A percentile compares a stretch with the other conserved stretches of the same genome.
Evolutionary conservation across 2,888 invertebrate species (phyloP).

Genomic region (Lasioglossum pauxillum): DNA sequence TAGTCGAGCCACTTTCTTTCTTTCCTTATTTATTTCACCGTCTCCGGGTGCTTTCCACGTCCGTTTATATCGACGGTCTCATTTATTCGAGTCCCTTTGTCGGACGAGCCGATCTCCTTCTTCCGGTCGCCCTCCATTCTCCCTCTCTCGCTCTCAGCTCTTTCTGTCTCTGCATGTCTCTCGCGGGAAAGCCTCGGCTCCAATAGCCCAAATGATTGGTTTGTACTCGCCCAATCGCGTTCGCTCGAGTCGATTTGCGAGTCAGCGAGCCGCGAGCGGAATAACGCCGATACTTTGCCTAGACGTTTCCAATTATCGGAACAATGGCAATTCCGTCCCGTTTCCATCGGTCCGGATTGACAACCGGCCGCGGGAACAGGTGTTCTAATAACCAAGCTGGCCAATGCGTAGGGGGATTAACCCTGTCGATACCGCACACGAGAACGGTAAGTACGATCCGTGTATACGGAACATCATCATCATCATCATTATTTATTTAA

Average conservation of each 20-base stretch:
- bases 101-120: conserved; percentile 72
- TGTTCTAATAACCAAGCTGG: neutral
- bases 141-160: neutral
- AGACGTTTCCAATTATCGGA: conserved; percentile 42
- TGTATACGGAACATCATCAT: too few relatives aligned
- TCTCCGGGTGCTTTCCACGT: conserved; percentile 52
- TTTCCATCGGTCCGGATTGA: neutral
- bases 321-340: conserved; percentile 8
- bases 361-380: conserved; percentile 1
- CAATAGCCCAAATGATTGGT: conserved; percentile 71
- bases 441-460: neutral
- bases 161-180: neutral
- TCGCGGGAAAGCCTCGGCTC: conserved; percentile 26
- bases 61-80: conserved; percentile 69
- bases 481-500: too few relatives aligned
- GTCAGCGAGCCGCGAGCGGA: conserved; percentile 4
- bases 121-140: conserved; percentile 17
- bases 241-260: conserved; percentile 40
- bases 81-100: conserved; percentile 76
- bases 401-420: neutral
- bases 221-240: conserved; percentile 60
- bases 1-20: conserved; percentile 39
- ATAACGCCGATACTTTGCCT: conserved; percentile 10
- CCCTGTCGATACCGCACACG: too few relatives aligned
- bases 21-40: conserved; percentile 74